phyloP scores from a whole-genome alignment of 2,888 invertebrate species.

The Invenusta paracnida region DNA sequence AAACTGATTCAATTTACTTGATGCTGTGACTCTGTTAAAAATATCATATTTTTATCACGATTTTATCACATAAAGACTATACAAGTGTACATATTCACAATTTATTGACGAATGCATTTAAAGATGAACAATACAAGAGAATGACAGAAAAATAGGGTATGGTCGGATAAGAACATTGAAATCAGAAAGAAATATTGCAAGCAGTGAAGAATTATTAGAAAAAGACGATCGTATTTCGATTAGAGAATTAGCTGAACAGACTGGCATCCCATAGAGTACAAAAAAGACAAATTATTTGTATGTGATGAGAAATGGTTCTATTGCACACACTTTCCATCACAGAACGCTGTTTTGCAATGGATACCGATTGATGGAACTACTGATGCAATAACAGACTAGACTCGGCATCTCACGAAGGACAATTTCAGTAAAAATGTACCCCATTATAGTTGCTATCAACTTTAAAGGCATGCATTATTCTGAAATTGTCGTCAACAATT shows the following conservation, averaged over 20 bases:
- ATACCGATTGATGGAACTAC: not conserved
- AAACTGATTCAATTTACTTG: too few relatives aligned
- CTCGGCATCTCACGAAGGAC: not conserved
- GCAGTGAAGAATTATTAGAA: not conserved
- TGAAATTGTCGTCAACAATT: not conserved
- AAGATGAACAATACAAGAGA: too few relatives aligned
- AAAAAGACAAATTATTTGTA: not conserved
- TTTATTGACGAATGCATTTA: too few relatives aligned
- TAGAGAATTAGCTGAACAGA: too few relatives aligned
- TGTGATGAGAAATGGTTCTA: not conserved
- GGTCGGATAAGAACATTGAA: conserved; percentile 65
- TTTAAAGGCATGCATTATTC: not conserved
- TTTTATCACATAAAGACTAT: too few relatives aligned
- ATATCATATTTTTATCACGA: too few relatives aligned
- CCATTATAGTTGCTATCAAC: too few relatives aligned
- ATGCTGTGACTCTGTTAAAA: too few relatives aligned
- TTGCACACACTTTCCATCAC: not conserved
- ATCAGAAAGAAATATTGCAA: conserved; percentile 40
- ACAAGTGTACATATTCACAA: too few relatives aligned
- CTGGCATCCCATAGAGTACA: not conserved
- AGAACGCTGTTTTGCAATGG: not conserved
- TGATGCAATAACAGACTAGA: not conserved
- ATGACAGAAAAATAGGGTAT: too few relatives aligned
- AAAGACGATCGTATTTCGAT: not conserved
- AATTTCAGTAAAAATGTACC: not conserved